phyloP scores from a whole-genome alignment of 92 coral and sea anemone genomes.

The Palythoa grandis region DNA sequence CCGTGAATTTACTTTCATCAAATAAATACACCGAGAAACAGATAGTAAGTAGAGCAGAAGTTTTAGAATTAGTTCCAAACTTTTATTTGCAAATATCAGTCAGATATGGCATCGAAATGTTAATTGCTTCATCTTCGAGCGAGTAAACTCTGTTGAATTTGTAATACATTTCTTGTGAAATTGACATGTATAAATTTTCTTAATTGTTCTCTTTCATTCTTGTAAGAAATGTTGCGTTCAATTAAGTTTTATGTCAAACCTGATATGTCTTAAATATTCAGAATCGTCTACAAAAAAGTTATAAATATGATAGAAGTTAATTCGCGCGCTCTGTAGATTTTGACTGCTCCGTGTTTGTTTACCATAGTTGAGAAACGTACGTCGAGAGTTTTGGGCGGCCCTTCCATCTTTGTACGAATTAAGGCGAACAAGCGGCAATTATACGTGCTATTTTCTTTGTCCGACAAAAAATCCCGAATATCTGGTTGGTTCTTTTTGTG shows the following conservation, averaged over 20 bases:
- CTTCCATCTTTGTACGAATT: not conserved
- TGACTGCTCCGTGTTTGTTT: not conserved
- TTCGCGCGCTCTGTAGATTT: not conserved
- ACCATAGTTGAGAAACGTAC: not conserved
- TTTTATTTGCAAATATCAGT: not conserved
- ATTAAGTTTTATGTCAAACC: not conserved
- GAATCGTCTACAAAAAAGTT: not conserved
- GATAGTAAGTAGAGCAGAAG: conserved; percentile 72
- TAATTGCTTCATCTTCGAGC: not conserved
- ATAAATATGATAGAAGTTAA: not conserved
- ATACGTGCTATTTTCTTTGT: not conserved
- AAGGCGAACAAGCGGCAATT: not conserved
- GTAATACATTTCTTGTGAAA: not conserved
- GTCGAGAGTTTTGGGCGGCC: not conserved
- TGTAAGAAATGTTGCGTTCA: not conserved
- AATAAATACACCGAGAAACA: conserved; percentile 99
- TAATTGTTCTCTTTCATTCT: not conserved
- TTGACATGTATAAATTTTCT: not conserved
- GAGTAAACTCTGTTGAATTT: not conserved
- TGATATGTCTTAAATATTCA: not conserved
- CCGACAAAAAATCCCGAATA: not conserved
- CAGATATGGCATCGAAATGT: not conserved
- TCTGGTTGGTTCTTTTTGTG: not conserved
- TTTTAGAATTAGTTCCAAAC: not conserved
- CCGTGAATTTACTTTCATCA: conserved; percentile 94